Evolutionary conservation across 2,797 vertebrate species (phyloP).

Genomic region (Monodelphis domestica): DNA sequence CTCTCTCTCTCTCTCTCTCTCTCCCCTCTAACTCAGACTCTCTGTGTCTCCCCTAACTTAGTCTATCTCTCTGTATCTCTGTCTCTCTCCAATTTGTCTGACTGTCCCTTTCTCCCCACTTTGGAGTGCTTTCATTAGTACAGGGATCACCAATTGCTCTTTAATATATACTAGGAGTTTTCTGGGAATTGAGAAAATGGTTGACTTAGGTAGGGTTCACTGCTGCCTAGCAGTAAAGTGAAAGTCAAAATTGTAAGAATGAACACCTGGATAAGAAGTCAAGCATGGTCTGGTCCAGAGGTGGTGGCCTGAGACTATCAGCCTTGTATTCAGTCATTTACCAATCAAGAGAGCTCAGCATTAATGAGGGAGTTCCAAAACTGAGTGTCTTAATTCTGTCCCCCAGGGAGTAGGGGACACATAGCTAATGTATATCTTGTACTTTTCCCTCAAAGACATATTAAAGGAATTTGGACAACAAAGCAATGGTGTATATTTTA

Average conservation of each 20-base stretch:
- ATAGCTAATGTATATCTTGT: neutral
- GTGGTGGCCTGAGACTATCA: neutral
- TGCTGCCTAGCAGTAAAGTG: neutral
- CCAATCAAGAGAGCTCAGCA: neutral
- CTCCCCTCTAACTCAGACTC: neutral
- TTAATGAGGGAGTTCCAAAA: neutral
- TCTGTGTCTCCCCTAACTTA: neutral
- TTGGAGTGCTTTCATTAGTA: neutral
- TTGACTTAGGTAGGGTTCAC: neutral
- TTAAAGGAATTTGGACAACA: neutral
- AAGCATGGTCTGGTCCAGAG: neutral
- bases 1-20: neutral
- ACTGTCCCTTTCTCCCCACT: neutral
- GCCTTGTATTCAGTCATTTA: neutral
- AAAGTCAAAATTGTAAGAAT: neutral
- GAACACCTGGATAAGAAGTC: neutral
- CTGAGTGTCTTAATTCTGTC: neutral
- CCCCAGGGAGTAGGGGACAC: neutral
- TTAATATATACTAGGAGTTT: neutral
- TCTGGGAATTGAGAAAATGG: neutral
- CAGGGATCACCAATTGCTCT: neutral
- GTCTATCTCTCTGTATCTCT: neutral
- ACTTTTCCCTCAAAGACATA: neutral
- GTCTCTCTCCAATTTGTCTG: no score
- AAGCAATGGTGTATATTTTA: neutral